Conservation (phyloP, 2,797 vertebrate genomes). For the Sciurus vulgaris region DNA sequence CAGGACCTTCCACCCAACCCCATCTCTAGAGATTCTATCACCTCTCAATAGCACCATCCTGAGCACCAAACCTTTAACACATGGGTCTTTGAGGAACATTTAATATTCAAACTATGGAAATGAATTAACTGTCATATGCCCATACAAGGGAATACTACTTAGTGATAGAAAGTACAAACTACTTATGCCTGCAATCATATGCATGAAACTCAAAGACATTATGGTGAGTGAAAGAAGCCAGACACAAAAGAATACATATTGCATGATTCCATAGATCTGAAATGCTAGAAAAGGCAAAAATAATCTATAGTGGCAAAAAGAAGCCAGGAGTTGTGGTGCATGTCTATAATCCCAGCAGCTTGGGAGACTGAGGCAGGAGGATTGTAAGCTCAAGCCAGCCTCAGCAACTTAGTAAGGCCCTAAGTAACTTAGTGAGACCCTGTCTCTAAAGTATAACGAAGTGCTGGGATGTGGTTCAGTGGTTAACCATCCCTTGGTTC, state of each 20-base stretch:
- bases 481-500: no score
- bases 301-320: not conserved
- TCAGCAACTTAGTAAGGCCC: no score
- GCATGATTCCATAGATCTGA: not conserved
- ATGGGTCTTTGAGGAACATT: not conserved
- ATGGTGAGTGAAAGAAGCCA: not conserved
- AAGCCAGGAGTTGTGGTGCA: not conserved
- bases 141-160: not conserved
- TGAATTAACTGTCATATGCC: not conserved
- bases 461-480: no score
- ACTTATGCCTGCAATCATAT: not conserved
- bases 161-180: not conserved
- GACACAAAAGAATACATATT: not conserved
- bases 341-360: no score
- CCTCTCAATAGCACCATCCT: not conserved
- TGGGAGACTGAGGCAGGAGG: no score
- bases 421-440: no score
- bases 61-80: not conserved
- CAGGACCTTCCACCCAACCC: not conserved
- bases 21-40: not conserved
- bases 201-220: constrained; percentile 1
- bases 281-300: not conserved
- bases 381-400: no score
- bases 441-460: no score
- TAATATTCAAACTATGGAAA: not conserved